Evolutionary conservation across 2,888 invertebrate species (phyloP).

Genomic region (Lepeophtheirus nordmannii): DNA sequence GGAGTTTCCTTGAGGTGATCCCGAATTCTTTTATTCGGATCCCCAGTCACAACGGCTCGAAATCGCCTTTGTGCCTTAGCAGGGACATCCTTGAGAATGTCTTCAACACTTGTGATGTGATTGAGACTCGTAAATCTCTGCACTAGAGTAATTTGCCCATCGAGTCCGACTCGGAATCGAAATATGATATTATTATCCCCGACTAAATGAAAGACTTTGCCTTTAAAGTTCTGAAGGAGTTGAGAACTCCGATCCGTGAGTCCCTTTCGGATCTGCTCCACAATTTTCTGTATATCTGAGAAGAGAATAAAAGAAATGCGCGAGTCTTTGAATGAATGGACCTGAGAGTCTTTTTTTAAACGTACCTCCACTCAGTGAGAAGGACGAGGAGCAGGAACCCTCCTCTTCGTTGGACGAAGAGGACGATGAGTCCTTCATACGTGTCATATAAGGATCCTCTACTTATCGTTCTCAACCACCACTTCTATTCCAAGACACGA

Average conservation of each 20-base stretch:
- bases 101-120: not conserved
- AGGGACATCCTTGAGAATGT: not conserved
- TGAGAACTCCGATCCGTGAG: not conserved
- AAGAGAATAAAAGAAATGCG: not conserved
- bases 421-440: too few relatives aligned
- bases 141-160: not conserved
- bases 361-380: too few relatives aligned
- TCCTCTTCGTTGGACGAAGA: too few relatives aligned
- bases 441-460: too few relatives aligned
- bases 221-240: not conserved
- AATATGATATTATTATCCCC: not conserved
- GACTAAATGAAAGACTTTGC: not conserved
- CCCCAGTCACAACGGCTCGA: slow-evolving; percentile 15
- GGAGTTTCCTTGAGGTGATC: slow-evolving; percentile 19
- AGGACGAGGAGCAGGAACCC: too few relatives aligned
- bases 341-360: too few relatives aligned
- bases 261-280: not conserved
- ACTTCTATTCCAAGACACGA: too few relatives aligned
- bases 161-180: not conserved
- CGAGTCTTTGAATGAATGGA: too few relatives aligned
- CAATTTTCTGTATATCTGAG: not conserved
- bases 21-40: slow-evolving; percentile 20
- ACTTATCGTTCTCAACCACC: too few relatives aligned
- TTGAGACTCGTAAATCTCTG: not conserved
- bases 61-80: not conserved